Base-by-base conservation (phyloP, 2,113 vertebrate genomes). In the Ptychochromis oligacanthus region DNA sequence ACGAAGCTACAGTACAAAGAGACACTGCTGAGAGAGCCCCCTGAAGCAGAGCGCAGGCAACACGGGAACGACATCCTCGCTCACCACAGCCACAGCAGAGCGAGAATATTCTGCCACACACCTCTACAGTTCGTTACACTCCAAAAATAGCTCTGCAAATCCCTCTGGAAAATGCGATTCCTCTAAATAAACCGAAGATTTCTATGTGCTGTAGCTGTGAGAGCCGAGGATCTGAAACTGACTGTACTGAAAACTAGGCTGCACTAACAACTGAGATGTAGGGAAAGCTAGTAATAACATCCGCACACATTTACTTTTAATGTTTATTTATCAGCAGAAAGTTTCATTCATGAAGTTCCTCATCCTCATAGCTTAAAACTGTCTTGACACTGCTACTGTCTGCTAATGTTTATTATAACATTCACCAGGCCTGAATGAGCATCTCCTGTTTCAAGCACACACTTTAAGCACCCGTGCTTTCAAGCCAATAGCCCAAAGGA, bases 81-180 rank as follows among this genome's bases (percentile, higher is more conserved):
- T 89, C 67, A 75, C 75, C 86, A 38, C 61, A 61, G 67, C 26
- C 24, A 0, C 6, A 67, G 75, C n/a, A 18, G 22, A 31, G 67
- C 2, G 40, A 79, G 43, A 86, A 82, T 58, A 82, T 82, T 87
- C 70, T 76, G 65, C 59, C 77, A 57, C 77, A 86, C 82, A 84
- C 85, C 80, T 88, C 74, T 40, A 34, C 46, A n/a, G 46, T 54
- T 52, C 49, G 46, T 13, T 2, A 52, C 24, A 11, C 65, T 82
- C 61, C 67, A 36, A 60, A 89, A 86, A 92, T 89, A 90, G 86
- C 62, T 76, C 11, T 3, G 62, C 22, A 86, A 88, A 86, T 86
- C 88, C 87, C 86, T 72, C 86, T 77, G 82, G 80, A 92, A 92
- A 89, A 88, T 89, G 87, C 76, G 87, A 89, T 89, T 92, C 80